Percentiles rank a stretch among this genome's conserved stretches.
Conservation (phyloP, 2,113 vertebrate species). For the Cygnus atratus region DNA sequence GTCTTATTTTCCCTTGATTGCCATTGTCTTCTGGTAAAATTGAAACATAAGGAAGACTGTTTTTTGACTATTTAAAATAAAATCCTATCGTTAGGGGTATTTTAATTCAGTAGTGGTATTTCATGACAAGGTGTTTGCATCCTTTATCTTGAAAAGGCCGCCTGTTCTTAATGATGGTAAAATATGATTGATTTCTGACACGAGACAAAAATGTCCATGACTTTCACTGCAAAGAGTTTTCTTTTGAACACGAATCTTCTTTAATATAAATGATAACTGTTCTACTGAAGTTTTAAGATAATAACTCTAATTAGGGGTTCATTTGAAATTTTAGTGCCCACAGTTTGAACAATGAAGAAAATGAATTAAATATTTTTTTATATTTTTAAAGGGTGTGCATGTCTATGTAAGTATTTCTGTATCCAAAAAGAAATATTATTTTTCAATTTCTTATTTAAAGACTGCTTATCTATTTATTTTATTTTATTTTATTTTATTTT, state of each 20-base stretch:
- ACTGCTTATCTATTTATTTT: neutral
- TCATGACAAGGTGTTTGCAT: neutral
- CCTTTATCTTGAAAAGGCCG: neutral
- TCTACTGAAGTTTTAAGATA: conserved; percentile 22
- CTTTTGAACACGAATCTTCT: conserved; percentile 18
- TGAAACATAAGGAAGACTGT: neutral
- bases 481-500: neutral
- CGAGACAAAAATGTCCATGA: neutral
- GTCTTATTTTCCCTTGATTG: neutral
- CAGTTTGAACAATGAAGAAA: conserved; percentile 27
- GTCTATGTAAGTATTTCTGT: neutral
- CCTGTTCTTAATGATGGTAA: neutral
- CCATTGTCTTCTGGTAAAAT: neutral
- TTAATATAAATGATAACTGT: conserved; percentile 21
- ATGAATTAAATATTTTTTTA: conserved; percentile 25
- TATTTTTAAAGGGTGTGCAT: neutral
- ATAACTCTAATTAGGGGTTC: conserved; percentile 30
- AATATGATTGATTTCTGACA: conserved; percentile 19
- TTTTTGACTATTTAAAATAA: neutral
- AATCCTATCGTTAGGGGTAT: neutral
- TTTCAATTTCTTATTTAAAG: neutral
- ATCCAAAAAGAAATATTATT: neutral
- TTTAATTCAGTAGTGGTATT: neutral
- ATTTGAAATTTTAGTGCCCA: conserved; percentile 30
- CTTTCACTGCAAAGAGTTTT: conserved; percentile 9